Conservation (phyloP, 2,888 invertebrate genomes). For the Altica lythri region DNA sequence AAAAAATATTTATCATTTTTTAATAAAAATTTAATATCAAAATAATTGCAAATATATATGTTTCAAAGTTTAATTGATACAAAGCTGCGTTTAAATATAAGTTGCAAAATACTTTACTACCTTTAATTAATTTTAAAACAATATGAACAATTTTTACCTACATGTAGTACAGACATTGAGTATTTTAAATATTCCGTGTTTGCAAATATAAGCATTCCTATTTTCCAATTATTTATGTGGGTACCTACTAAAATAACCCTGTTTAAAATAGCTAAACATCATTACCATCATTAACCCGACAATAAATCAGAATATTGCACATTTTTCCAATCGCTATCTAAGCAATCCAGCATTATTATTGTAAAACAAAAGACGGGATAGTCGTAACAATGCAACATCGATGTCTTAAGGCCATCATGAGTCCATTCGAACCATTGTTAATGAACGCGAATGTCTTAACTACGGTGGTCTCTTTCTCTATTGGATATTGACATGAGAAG, state of each 20-base stretch:
- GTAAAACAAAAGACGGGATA: slow-evolving; percentile 41
- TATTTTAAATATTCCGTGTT: too few relatives aligned
- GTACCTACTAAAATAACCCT: slow-evolving; percentile 12
- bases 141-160: too few relatives aligned
- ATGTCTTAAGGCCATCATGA: slow-evolving; percentile 46
- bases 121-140: too few relatives aligned
- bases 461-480: slow-evolving; percentile 47
- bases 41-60: too few relatives aligned
- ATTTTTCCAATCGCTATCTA: slow-evolving; percentile 13
- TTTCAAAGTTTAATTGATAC: too few relatives aligned
- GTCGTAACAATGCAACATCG: slow-evolving; percentile 35
- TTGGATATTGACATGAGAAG: slow-evolving; percentile 35
- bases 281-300: slow-evolving; percentile 21
- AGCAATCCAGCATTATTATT: slow-evolving; percentile 31
- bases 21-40: too few relatives aligned
- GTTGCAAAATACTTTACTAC: too few relatives aligned
- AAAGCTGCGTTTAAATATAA: too few relatives aligned
- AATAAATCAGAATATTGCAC: slow-evolving; percentile 20
- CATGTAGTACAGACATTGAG: too few relatives aligned
- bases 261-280: slow-evolving; percentile 13
- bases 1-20: too few relatives aligned
- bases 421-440: slow-evolving; percentile 42
- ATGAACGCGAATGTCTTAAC: slow-evolving; percentile 49
- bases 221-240: slow-evolving; percentile 8
- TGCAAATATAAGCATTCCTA: too few relatives aligned